Conservation (phyloP, 1,140 invertebrate genomes). For the Hyposmocoma kahamanoa region DNA sequence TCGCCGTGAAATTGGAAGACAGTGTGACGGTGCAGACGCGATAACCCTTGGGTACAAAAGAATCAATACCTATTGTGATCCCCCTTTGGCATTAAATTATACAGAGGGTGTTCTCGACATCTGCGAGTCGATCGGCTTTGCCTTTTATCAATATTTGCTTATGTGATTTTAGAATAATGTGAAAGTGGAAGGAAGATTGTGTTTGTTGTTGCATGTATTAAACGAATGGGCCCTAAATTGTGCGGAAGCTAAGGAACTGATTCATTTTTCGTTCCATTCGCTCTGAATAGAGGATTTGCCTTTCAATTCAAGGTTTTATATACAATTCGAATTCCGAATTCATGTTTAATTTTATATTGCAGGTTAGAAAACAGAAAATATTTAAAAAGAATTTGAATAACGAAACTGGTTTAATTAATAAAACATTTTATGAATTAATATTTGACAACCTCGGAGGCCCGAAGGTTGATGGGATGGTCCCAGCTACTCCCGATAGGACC, state of each 20-base stretch:
- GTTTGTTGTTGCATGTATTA: slow-evolving; percentile 3
- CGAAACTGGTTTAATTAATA: too few relatives aligned
- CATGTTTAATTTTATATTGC: too few relatives aligned
- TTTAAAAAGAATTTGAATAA: too few relatives aligned
- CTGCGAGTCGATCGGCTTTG: slow-evolving; percentile 46
- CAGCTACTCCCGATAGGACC: too few relatives aligned
- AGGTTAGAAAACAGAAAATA: too few relatives aligned
- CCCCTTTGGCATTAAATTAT: slow-evolving; percentile 53
- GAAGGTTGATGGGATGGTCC: too few relatives aligned
- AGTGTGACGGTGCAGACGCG: slow-evolving; percentile 10
- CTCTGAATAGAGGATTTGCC: too few relatives aligned
- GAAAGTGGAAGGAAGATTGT: slow-evolving; percentile 6
- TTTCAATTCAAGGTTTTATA: too few relatives aligned
- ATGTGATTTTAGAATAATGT: slow-evolving; percentile 41
- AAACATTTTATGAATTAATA: too few relatives aligned
- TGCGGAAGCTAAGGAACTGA: neutral
- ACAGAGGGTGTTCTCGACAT: slow-evolving; percentile 46
- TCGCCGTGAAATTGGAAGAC: neutral
- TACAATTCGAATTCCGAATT: too few relatives aligned
- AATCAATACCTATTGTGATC: slow-evolving; percentile 57
- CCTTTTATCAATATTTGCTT: slow-evolving; percentile 62
- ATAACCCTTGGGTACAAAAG: slow-evolving; percentile 45
- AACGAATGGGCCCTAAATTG: neutral
- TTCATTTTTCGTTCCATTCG: neutral
- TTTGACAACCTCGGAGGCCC: too few relatives aligned